Conservation (phyloP, 2,888 invertebrate species). For the Hypena proboscidalis region DNA sequence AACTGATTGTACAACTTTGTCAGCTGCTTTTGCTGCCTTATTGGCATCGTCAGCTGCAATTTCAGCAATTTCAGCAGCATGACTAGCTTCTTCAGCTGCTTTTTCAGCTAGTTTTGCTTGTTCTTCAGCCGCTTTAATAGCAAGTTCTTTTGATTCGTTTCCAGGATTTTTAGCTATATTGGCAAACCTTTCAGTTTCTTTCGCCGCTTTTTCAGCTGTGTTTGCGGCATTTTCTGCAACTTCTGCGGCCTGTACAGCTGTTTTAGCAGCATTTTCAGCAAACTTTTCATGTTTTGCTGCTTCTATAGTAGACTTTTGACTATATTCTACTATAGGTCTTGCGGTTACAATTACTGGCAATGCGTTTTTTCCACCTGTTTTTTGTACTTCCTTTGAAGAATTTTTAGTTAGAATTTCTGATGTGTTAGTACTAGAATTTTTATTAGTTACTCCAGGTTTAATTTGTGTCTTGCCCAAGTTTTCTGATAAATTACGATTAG, state of each 20-base stretch:
- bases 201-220: slow-evolving; percentile 14
- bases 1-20: slow-evolving; percentile 32
- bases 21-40: slow-evolving; percentile 30
- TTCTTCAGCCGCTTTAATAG: slow-evolving; percentile 18
- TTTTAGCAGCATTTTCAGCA: slow-evolving; percentile 14
- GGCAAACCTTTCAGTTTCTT: slow-evolving; percentile 16
- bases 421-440: not conserved
- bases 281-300: slow-evolving; percentile 9
- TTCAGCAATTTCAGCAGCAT: slow-evolving; percentile 37
- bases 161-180: slow-evolving; percentile 6
- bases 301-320: too few species aligned
- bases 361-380: too few species aligned
- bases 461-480: too few species aligned
- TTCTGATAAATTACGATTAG: too few species aligned
- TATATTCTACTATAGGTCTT: too few species aligned
- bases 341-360: too few species aligned
- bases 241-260: slow-evolving; percentile 10
- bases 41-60: slow-evolving; percentile 30
- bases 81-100: slow-evolving; percentile 41
- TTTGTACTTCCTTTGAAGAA: not conserved
- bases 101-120: slow-evolving; percentile 31
- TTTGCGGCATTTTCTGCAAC: slow-evolving; percentile 10
- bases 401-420: not conserved
- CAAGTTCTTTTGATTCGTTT: slow-evolving; percentile 6
- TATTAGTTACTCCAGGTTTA: not conserved